Conservation (phyloP, 2,797 vertebrate species). For the Parauchenoglanis punctatus region DNA sequence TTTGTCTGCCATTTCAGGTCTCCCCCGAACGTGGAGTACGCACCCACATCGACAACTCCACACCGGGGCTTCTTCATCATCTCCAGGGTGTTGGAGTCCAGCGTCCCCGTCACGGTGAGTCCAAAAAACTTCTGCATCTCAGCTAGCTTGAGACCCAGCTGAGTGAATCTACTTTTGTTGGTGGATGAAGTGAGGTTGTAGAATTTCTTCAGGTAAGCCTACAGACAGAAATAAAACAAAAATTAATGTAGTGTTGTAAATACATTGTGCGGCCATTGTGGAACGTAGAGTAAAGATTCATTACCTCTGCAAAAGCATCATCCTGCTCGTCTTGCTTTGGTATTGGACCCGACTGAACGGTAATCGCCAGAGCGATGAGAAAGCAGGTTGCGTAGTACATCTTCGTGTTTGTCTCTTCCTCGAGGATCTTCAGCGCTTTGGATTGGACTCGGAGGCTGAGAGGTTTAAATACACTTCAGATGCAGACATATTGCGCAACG, state of each 20-base stretch:
- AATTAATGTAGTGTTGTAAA: not conserved
- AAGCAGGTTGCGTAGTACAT: not conserved
- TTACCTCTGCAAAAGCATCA: constrained; percentile 50
- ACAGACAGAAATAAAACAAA: not conserved
- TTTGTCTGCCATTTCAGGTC: constrained; percentile 77
- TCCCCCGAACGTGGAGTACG: constrained; percentile 72
- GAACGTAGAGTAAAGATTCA: not conserved
- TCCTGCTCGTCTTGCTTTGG: not conserved
- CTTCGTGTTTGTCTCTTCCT: constrained; percentile 23
- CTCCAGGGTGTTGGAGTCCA: constrained; percentile 78
- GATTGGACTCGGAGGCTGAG: not conserved
- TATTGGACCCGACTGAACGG: constrained; percentile 1
- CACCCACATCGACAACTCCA: constrained; percentile 81
- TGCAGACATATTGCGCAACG: constrained; percentile 24
- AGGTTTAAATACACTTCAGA: constrained; percentile 39
- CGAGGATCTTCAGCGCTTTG: not conserved
- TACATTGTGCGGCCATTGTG: too few relatives aligned
- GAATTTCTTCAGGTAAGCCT: constrained; percentile 73
- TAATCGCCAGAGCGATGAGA: constrained; percentile 30
- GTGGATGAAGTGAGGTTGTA: constrained; percentile 47
- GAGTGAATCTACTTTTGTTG: constrained; percentile 56
- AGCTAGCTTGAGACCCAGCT: constrained; percentile 73
- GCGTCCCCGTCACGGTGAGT: constrained; percentile 80
- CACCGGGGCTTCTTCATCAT: constrained; percentile 90
- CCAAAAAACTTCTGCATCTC: constrained; percentile 62